Evolutionary conservation across 2,113 vertebrate genomes (phyloP).

Genomic region (Vombatus ursinus): DNA sequence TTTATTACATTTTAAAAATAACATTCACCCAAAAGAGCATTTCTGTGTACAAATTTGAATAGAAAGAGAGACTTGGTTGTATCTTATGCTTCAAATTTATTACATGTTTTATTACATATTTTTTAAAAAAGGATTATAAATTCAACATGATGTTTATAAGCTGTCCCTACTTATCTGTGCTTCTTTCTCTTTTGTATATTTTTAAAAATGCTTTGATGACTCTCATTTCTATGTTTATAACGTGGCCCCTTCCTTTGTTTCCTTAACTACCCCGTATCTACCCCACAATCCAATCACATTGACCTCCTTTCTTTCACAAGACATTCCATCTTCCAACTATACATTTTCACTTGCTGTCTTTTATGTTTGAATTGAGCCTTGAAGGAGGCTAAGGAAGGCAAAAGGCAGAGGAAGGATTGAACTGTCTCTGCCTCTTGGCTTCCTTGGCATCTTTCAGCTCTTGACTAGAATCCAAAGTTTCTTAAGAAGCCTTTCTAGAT

Average conservation of each 20-base stretch:
- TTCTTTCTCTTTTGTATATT: too few species aligned
- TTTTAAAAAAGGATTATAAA: not conserved
- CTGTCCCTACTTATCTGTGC: too few species aligned
- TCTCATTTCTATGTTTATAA: too few species aligned
- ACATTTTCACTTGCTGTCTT: not conserved
- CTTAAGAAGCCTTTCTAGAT: not conserved
- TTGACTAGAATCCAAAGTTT: not conserved
- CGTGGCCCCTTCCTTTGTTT: not conserved
- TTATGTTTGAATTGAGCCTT: too few species aligned
- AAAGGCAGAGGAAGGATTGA: too few species aligned
- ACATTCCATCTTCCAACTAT: not conserved
- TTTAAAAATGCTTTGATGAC: too few species aligned
- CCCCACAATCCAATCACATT: not conserved
- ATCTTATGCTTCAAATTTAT: not conserved
- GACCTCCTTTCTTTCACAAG: not conserved
- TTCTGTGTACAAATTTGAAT: too few species aligned
- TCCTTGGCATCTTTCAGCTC: not conserved
- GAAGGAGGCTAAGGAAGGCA: too few species aligned
- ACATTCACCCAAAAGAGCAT: not conserved
- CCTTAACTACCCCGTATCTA: not conserved
- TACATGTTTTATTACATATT: too few species aligned
- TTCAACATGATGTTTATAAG: too few species aligned
- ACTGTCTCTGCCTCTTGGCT: too few species aligned
- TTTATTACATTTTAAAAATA: not conserved
- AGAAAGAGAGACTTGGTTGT: not conserved